Evolutionary conservation across 2,113 vertebrate genomes (phyloP).

Genomic region (Lophius piscatorius): DNA sequence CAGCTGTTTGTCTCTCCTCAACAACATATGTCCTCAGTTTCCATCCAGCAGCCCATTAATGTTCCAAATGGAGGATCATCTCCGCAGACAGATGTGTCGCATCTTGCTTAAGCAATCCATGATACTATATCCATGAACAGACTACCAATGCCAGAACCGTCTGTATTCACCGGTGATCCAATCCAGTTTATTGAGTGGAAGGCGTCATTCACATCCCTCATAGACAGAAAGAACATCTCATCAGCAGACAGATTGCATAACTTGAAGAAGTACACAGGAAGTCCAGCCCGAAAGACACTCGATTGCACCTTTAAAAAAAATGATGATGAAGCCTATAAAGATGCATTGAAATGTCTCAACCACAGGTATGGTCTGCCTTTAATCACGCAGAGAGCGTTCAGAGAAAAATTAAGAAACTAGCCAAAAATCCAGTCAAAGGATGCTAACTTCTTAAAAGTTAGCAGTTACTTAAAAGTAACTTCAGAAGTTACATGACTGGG

Average conservation of each 20-base stretch:
- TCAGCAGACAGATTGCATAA: constrained; percentile 27
- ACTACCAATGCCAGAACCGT: constrained; percentile 10
- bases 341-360: constrained; percentile 27
- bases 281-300: constrained; percentile 4
- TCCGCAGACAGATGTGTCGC: too few species aligned
- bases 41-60: too few species aligned
- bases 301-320: constrained; percentile 26
- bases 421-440: constrained; percentile 10
- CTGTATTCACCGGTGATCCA: neutral
- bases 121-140: constrained; percentile 20
- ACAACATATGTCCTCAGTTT: too few species aligned
- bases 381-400: constrained; percentile 25
- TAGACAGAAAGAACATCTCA: constrained; percentile 12
- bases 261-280: constrained; percentile 24
- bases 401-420: constrained; percentile 20
- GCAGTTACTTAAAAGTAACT: too few species aligned
- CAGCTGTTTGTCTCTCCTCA: too few species aligned
- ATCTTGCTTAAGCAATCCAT: constrained; percentile 7
- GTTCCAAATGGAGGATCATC: too few species aligned
- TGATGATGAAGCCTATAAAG: constrained; percentile 13
- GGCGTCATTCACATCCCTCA: constrained; percentile 7
- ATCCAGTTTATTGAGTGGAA: constrained; percentile 14
- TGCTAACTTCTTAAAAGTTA: too few species aligned
- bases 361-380: constrained; percentile 20
- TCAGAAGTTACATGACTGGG: too few species aligned